A percentile compares a stretch with the other conserved stretches of the same genome.
Conservation (phyloP, 92 coral and sea anemone species). For the Bergia puertoricense region DNA sequence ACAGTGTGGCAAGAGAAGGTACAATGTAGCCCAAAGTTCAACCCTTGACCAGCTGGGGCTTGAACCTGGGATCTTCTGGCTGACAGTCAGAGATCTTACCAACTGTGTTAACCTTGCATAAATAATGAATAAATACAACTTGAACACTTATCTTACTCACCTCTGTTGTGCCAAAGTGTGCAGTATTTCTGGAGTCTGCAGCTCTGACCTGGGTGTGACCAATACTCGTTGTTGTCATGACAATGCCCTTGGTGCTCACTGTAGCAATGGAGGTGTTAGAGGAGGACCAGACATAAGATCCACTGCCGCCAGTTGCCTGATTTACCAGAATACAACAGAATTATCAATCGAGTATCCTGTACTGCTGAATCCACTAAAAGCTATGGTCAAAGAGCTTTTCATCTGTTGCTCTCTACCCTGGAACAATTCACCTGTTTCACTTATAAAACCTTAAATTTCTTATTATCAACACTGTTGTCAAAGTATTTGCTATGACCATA, state of each 20-base stretch:
- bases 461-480: no score
- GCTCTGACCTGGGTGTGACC: constrained; percentile 91
- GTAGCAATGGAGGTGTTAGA: constrained; percentile 80
- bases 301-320: constrained; percentile 97
- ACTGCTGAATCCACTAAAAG: background rate
- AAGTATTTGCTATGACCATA: no score
- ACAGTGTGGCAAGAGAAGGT: no score
- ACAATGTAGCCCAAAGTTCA: background rate
- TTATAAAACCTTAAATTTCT: no score
- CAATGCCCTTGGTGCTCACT: constrained; percentile 86
- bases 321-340: background rate
- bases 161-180: constrained; percentile 83
- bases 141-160: constrained; percentile 45
- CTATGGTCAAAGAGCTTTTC: background rate
- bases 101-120: no score
- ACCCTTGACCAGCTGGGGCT: no score
- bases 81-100: no score
- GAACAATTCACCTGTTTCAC: no score
- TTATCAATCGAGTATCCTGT: background rate
- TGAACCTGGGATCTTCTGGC: no score
- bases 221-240: constrained; percentile 74
- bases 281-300: constrained; percentile 87
- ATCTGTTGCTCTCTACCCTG: no score
- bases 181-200: constrained; percentile 84
- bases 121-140: background rate